These are phyloP conservation scores for Emesis russula DNA, from an alignment of 2,888 invertebrate genomes.

Conservation along the genomic window DNA sequence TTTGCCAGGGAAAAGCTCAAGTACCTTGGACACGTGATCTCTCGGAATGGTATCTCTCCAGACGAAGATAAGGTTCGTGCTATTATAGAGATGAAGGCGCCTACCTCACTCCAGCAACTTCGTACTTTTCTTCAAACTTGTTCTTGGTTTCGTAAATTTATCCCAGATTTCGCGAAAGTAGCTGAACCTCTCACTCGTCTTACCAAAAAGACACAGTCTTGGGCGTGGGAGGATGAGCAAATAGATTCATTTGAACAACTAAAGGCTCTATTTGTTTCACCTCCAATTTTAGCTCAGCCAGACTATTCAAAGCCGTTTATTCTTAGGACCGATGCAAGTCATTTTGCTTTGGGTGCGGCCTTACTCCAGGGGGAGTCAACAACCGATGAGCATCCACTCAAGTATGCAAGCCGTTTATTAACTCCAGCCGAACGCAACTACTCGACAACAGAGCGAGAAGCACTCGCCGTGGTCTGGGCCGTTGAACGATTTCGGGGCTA, in stretches of 20 bases:
- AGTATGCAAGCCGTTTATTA: constrained; percentile 81
- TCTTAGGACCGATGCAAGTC: constrained; percentile 88
- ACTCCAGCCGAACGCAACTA: constrained; percentile 90
- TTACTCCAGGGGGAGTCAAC: constrained; percentile 85
- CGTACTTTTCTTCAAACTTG: constrained; percentile 85
- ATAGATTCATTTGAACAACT: constrained; percentile 67
- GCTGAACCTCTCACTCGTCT: constrained; percentile 88
- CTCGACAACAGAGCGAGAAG: constrained; percentile 92
- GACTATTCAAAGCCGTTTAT: constrained; percentile 87
- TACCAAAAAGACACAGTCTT: constrained; percentile 86
- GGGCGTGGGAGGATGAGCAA: constrained; percentile 86
- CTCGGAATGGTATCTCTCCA: too few relatives aligned
- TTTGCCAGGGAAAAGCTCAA: too few relatives aligned
- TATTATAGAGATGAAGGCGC: neutral
- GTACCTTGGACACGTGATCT: too few relatives aligned
- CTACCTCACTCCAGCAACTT: constrained; percentile 56
- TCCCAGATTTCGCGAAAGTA: constrained; percentile 82
- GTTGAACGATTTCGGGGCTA: constrained; percentile 83
- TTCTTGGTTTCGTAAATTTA: constrained; percentile 89
- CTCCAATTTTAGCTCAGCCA: constrained; percentile 85
- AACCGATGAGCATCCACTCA: constrained; percentile 78
- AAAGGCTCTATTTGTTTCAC: constrained; percentile 70
- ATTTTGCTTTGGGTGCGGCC: constrained; percentile 78
- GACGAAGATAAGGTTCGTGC: too few relatives aligned
- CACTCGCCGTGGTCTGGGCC: constrained; percentile 85